A percentile compares a stretch with the other conserved stretches of the same genome.
phyloP scores from a whole-genome alignment of 2,888 invertebrate genomes.

The Spisula solida region DNA sequence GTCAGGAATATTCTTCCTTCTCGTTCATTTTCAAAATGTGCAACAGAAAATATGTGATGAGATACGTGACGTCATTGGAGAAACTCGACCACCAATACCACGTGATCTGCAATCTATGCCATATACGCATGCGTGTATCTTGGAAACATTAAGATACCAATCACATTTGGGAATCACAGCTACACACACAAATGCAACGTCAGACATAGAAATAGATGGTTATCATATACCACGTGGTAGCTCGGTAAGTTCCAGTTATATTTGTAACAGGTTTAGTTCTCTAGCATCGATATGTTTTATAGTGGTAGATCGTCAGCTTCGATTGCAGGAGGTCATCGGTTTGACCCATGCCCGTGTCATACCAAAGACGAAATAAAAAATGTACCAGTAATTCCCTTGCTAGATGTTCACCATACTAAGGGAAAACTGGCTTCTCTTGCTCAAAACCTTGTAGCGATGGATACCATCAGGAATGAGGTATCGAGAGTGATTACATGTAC shows the following conservation, averaged over 20 bases:
- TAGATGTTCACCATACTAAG: too few relatives aligned
- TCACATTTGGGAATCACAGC: conserved; percentile 80
- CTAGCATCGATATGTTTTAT: not conserved
- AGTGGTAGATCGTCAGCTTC: not conserved
- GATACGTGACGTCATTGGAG: conserved; percentile 76
- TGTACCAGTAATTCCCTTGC: too few relatives aligned
- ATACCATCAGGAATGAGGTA: too few relatives aligned
- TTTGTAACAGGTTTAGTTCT: not conserved
- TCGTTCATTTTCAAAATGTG: conserved; percentile 76
- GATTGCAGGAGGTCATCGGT: too few relatives aligned
- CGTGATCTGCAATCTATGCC: conserved; percentile 73
- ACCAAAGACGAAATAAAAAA: too few relatives aligned
- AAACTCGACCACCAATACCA: conserved; percentile 66
- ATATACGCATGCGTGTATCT: conserved; percentile 79
- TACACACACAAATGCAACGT: conserved; percentile 77
- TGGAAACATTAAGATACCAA: conserved; percentile 78
- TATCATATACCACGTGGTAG: conserved; percentile 73
- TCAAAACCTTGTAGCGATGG: too few relatives aligned
- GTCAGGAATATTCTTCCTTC: conserved; percentile 75
- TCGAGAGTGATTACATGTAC: too few relatives aligned
- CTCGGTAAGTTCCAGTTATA: conserved; percentile 64
- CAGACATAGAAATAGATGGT: conserved; percentile 70
- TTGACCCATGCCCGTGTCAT: too few relatives aligned
- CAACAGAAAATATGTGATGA: conserved; percentile 78
- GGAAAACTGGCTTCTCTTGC: too few relatives aligned